Base-by-base conservation (phyloP, 1,140 invertebrate species). In the Caligus rogercresseyi region DNA sequence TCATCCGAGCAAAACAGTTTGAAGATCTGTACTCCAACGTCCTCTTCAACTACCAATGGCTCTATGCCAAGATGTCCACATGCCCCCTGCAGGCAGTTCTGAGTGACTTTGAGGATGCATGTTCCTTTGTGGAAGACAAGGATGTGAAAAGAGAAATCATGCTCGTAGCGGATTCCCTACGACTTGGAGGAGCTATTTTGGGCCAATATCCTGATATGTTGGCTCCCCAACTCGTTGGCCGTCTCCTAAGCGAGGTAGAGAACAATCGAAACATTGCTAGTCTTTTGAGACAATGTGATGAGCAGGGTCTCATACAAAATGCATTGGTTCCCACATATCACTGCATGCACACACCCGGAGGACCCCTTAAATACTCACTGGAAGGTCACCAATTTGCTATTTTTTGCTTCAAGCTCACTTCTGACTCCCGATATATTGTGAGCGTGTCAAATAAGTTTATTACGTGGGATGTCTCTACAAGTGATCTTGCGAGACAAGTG, bases 321-420 rank as follows among this genome's bases (percentile, higher is more conserved):
- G 85, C 90, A 16, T 74, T 98, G 11, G 77, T 96, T 56, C 93
- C 94, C 0, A 79, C 88, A 0, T 92, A 93, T 74, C 92, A 97
- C 73, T 96, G 91, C 70, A 76, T 96, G 57, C 93, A 97, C 70
- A 96, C 93, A 0, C 94, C 94, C 16, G 94, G 94, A 56, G 94
- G 94, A 25, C 94, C 94, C 0, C 75, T 98, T 0, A 96, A 97
- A 83, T 97, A 95, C 71, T 97, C 92, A 0, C 72, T 98, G 43
- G 94, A 98, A 77, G 92, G 91, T 1, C 93, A 98, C 76, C 89
- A 92, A 69, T 98, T 97, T 74, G 93, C 93, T 0, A 90, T 96
- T 0, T 97, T 96, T 74, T 91, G 87, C 13, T 91, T 97, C 68
- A 85, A 83, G 53, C 73, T 96, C 11, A 95, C 90, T 0, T 85